These are phyloP conservation scores for Melozone crissalis DNA, from an alignment of 2,113 vertebrate species.

Conservation along the genomic window DNA sequence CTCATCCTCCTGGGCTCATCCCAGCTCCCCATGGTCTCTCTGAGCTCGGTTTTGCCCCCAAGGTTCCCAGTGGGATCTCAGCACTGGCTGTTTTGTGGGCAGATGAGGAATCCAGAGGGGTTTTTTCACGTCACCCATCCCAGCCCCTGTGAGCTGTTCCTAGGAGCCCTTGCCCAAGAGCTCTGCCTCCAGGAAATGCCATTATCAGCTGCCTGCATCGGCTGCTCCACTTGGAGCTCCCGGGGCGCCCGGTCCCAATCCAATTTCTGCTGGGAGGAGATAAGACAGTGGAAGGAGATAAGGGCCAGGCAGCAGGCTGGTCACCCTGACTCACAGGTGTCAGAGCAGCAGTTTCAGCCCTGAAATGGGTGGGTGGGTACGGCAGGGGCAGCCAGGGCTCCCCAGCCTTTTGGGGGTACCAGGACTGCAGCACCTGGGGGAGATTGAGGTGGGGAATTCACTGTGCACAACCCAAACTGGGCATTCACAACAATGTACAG, in stretches of 20 bases:
- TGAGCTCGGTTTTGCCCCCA: rapidly evolving
- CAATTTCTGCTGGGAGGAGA: not conserved
- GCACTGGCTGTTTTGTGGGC: rapidly evolving
- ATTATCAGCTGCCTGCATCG: not conserved
- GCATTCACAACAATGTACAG: rapidly evolving
- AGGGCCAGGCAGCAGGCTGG: not conserved
- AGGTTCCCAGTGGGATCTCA: not conserved
- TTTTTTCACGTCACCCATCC: not conserved
- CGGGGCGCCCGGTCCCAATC: rapidly evolving
- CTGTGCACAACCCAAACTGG: not conserved
- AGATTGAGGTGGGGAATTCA: rapidly evolving
- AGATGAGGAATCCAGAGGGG: not conserved
- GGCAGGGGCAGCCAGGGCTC: rapidly evolving
- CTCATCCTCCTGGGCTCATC: rapidly evolving
- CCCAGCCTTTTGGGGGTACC: not conserved
- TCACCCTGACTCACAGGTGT: not conserved
- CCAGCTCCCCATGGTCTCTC: not conserved
- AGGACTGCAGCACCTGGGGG: rapidly evolving
- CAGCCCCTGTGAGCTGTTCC: not conserved
- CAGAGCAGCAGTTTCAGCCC: not conserved
- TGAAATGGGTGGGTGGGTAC: rapidly evolving
- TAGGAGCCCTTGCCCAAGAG: not conserved
- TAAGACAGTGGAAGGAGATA: slow-evolving; percentile 2
- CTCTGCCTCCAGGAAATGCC: slow-evolving; percentile 2
- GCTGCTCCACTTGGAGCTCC: not conserved